These are phyloP conservation scores for Cynoglossus semilaevis DNA, from an alignment of 2,113 vertebrate species.

Conservation along the genomic window DNA sequence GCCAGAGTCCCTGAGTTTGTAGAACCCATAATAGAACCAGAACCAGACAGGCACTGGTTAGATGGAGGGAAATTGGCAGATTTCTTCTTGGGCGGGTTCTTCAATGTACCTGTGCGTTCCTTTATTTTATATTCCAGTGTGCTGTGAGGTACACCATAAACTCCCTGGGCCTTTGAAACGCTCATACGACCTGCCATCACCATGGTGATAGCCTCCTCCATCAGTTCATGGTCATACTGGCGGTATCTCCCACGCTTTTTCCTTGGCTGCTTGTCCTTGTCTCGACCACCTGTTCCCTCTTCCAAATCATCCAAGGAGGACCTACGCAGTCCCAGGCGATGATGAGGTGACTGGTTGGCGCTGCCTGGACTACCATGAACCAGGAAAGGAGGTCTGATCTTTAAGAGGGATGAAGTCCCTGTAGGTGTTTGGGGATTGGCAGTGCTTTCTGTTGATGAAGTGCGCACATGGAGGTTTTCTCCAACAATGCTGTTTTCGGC, in stretches of 20 bases:
- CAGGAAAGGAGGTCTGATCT: constrained; percentile 61
- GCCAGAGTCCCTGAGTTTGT: constrained; percentile 92
- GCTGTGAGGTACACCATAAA: constrained; percentile 99
- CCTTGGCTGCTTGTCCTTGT: constrained; percentile 97
- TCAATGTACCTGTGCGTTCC: constrained; percentile 96
- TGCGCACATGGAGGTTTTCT: constrained; percentile 53
- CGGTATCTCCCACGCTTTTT: constrained; percentile 98
- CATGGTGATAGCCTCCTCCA: constrained; percentile 98
- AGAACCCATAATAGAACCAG: constrained; percentile 82
- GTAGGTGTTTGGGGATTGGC: constrained; percentile 36
- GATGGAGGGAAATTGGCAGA: constrained; percentile 63
- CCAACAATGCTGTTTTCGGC: constrained; percentile 39
- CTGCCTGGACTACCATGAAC: constrained; percentile 84
- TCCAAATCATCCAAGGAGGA: constrained; percentile 85
- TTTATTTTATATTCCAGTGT: constrained; percentile 99
- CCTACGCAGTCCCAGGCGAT: constrained; percentile 49
- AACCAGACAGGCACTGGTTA: constrained; percentile 78
- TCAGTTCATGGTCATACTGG: constrained; percentile 95
- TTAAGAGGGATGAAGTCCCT: constrained; percentile 59
- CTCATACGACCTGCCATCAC: constrained; percentile 98
- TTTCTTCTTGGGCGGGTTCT: constrained; percentile 98
- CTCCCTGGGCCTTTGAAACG: constrained; percentile 98
- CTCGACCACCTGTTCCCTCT: constrained; percentile 86
- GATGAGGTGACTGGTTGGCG: constrained; percentile 86
- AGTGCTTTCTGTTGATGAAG: constrained; percentile 53